phyloP scores from a whole-genome alignment of 64 coral and sea anemone species.

The Stylophora pistillata region DNA sequence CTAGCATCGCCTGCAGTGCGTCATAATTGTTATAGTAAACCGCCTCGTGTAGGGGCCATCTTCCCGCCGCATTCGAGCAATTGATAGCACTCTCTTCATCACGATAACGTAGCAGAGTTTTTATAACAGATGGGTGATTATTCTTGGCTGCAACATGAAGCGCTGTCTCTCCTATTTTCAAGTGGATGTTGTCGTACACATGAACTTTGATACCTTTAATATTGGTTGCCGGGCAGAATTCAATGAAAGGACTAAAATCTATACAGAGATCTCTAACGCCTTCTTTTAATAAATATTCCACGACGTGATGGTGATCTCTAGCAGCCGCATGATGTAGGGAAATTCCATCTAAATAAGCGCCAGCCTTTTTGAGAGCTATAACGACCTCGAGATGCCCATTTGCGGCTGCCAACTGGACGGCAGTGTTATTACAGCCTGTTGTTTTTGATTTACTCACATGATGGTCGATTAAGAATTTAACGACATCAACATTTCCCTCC shows the following conservation, averaged over 20 bases:
- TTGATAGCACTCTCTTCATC: conserved; percentile 4
- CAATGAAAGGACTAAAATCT: background rate
- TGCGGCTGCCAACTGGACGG: conserved; percentile 48
- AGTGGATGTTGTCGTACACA: background rate
- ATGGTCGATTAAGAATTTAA: conserved; percentile 39
- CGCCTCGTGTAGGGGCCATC: conserved; percentile 31
- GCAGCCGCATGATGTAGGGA: conserved; percentile 47
- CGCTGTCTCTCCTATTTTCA: conserved; percentile 32
- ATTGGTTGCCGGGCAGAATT: background rate
- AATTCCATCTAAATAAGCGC: conserved; percentile 7
- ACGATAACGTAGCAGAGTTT: background rate
- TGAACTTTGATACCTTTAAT: background rate
- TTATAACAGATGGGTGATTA: background rate
- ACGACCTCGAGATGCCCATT: conserved; percentile 43
- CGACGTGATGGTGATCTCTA: conserved; percentile 31
- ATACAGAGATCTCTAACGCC: conserved; percentile 50
- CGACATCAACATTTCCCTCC: conserved; percentile 21
- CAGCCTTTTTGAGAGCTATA: conserved; percentile 14
- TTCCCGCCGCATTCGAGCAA: conserved; percentile 28
- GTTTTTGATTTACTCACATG: conserved; percentile 1
- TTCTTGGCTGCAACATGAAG: conserved; percentile 22
- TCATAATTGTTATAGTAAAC: conserved; percentile 33
- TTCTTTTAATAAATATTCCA: conserved; percentile 27
- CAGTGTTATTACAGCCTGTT: background rate
- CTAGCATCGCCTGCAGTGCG: background rate